A percentile compares a stretch with the other conserved stretches of the same genome.
Evolutionary conservation across 2,113 vertebrate genomes (phyloP).

Genomic region (Holacanthus passer): DNA sequence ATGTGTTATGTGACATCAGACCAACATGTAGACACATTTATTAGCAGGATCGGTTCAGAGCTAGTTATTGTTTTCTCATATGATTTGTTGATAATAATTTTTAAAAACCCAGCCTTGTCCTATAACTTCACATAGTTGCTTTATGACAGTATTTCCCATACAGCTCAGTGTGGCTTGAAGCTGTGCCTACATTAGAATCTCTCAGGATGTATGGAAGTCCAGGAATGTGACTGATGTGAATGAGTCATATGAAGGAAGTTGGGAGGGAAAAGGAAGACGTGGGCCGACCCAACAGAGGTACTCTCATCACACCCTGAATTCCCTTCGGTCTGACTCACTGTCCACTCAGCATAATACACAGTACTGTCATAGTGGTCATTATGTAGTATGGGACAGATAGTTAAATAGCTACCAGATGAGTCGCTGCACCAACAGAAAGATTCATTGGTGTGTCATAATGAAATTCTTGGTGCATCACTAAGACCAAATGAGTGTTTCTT

Average conservation of each 20-base stretch:
- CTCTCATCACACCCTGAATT: conserved; percentile 56
- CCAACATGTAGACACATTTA: background rate
- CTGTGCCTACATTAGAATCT: conserved; percentile 42
- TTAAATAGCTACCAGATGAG: conserved; percentile 57
- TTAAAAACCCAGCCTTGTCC: background rate
- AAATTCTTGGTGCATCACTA: conserved; percentile 47
- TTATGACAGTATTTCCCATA: conserved; percentile 31
- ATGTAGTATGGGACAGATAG: conserved; percentile 37
- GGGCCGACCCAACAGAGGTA: conserved; percentile 26
- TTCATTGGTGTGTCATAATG: conserved; percentile 40
- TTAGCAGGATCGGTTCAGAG: background rate
- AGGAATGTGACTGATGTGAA: conserved; percentile 67
- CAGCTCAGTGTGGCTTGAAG: conserved; percentile 31
- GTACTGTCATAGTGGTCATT: conserved; percentile 21
- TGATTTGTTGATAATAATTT: background rate
- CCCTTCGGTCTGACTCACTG: conserved; percentile 72
- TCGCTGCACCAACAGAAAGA: conserved; percentile 47
- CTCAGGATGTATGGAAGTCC: conserved; percentile 59
- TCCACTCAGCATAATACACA: conserved; percentile 68
- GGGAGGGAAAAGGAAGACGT: conserved; percentile 50
- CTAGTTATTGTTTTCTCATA: background rate
- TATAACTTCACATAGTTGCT: background rate
- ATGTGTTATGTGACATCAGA: background rate
- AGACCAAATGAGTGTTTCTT: conserved; percentile 7
- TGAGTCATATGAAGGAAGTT: conserved; percentile 71